These are phyloP conservation scores for Xerus rutilus DNA, from an alignment of 2,797 vertebrate genomes.

Conservation along the genomic window DNA sequence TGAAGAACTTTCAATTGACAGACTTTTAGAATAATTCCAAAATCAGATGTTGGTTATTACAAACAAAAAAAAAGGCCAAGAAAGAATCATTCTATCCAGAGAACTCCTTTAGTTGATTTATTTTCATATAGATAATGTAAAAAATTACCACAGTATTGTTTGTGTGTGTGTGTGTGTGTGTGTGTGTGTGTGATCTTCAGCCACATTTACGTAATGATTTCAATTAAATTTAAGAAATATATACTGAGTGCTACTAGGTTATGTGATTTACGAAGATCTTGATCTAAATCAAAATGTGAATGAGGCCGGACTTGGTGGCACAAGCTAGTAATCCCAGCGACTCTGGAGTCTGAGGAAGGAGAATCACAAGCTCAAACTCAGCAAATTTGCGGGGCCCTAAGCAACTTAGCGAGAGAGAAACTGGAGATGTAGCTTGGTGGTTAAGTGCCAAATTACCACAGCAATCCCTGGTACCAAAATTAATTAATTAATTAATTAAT, in stretches of 20 bases:
- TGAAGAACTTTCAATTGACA: not conserved
- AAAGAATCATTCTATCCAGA: not conserved
- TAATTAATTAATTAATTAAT: no score
- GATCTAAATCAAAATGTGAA: not conserved
- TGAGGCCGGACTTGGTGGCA: not conserved
- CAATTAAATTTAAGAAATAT: not conserved
- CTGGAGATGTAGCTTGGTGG: no score
- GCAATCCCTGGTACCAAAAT: no score
- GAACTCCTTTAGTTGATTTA: not conserved
- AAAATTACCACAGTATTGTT: not conserved
- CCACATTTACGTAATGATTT: not conserved
- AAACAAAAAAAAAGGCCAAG: not conserved
- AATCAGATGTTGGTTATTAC: not conserved
- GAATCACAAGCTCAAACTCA: no score
- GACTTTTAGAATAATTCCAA: not conserved
- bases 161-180: no score
- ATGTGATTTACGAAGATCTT: not conserved
- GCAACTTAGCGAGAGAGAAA: no score
- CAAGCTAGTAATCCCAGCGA: no score
- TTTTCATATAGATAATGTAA: not conserved
- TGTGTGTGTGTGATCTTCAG: not conserved
- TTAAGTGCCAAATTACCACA: no score
- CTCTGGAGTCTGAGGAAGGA: no score
- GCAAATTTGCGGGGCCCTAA: no score
- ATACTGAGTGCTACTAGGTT: not conserved